Conservation (phyloP, 2,888 invertebrate species). For the Nemoura dubitans region DNA sequence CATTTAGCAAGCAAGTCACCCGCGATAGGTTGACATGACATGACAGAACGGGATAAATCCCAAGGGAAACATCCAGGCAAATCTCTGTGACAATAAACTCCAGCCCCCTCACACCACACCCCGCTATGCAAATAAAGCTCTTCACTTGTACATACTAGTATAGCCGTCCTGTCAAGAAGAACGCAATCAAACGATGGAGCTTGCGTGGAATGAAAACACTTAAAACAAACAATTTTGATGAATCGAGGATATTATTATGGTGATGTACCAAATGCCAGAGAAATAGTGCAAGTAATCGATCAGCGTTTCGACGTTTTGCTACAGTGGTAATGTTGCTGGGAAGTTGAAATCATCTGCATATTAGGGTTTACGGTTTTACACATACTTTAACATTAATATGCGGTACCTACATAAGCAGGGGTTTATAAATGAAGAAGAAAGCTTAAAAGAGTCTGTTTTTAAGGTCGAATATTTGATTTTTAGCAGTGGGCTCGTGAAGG, state of each 20-base stretch:
- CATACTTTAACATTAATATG: no score
- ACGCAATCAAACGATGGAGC: background rate
- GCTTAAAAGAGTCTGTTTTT: no score
- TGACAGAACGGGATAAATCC: constrained; percentile 21
- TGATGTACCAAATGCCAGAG: background rate
- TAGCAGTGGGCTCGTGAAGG: no score
- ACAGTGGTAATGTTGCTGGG: no score
- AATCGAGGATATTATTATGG: constrained; percentile 3
- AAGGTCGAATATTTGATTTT: no score
- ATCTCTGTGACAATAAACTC: constrained; percentile 32
- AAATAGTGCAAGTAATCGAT: background rate
- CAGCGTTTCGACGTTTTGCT: background rate
- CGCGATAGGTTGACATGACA: constrained; percentile 18
- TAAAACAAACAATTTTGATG: constrained; percentile 12
- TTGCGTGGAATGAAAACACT: background rate
- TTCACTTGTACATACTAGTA: background rate
- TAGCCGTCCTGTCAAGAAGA: background rate
- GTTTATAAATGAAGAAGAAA: no score
- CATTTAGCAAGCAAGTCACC: constrained; percentile 4
- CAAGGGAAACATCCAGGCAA: constrained; percentile 17
- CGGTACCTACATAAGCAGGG: no score
- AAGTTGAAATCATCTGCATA: no score
- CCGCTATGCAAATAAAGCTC: constrained; percentile 22
- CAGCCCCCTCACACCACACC: background rate
- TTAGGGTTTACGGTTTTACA: no score